Evolutionary conservation across 2,797 vertebrate genomes (phyloP), one percentile per base, ranked within the genome.

Genomic region (Leptodactylus fallax): DNA sequence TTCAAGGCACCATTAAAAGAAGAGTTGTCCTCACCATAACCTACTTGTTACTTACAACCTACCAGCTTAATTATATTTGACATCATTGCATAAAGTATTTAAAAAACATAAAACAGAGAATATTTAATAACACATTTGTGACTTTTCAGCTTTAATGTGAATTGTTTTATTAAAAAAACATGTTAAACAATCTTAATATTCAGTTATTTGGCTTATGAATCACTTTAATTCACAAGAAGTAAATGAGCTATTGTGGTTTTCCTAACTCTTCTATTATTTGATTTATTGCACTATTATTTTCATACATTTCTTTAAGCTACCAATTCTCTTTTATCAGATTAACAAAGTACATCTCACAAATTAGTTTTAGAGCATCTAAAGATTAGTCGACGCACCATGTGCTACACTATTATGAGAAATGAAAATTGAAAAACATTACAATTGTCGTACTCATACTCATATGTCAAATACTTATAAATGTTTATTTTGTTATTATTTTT

Each of bases 201-300:
- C 55, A 27, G 14, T 10, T 79, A 79, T 79, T 60, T 79, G 10
- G 53, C 36, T 79, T 79, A 36, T 36, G 78, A 79, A 36, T 60
- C 78, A 79, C 60, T 79, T 58, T 79, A 60, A 79, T 79, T 79
- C 60, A 45, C 55, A 56, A 19, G 13, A 79, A 60, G 55, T 36
- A 79, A 58, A 58, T 27, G 55, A 79, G 53, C 17, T 79, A 19
- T 23, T 58, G 78, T 19, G 16, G 23, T 79, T 60, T 79, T 79
- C 25, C 25, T 25, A 36, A 79, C 55, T 79, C 78, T 79, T 56
- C 78, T 36, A 16, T 79, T 58, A 79, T 45, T 79, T 79, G 78
- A 79, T 79, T 79, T 58, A 79, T 79, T 79, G 60, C 78, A 79
- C 55, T 60, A 58, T 79, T 79, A 79, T 79, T 79, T 79, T 79